Percentiles rank a stretch among this genome's conserved stretches.
These are phyloP conservation scores for Drosophila neocordata DNA, from an alignment of 1,140 invertebrate genomes.

Conservation along the genomic window DNA sequence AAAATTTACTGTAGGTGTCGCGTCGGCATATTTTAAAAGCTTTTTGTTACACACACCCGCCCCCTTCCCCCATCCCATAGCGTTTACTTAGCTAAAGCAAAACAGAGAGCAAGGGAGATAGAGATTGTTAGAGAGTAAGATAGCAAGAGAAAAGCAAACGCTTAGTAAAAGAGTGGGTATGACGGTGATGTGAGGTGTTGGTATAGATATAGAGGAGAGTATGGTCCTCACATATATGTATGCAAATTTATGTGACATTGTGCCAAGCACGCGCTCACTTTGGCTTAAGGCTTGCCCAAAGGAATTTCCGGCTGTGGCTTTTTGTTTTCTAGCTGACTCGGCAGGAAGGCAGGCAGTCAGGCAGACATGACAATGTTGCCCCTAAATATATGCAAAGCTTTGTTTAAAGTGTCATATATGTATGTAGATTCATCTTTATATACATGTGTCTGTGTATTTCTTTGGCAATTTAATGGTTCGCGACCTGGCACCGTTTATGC, in stretches of 20 bases:
- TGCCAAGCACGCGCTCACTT: slow-evolving; percentile 71
- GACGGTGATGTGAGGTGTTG: background rate
- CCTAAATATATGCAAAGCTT: slow-evolving; percentile 76
- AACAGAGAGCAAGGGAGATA: slow-evolving; percentile 7
- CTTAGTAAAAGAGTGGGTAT: background rate
- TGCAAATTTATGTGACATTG: slow-evolving; percentile 79
- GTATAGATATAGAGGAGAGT: slow-evolving; percentile 3
- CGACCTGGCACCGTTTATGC: slow-evolving; percentile 72
- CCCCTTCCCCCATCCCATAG: background rate
- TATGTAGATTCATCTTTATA: background rate
- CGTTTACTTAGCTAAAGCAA: slow-evolving; percentile 69
- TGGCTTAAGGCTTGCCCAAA: slow-evolving; percentile 74
- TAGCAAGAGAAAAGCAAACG: no score
- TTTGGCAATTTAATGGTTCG: slow-evolving; percentile 71
- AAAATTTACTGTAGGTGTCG: slow-evolving; percentile 81
- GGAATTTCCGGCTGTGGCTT: slow-evolving; percentile 75
- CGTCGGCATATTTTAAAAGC: slow-evolving; percentile 82
- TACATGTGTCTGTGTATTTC: slow-evolving; percentile 18
- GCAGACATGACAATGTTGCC: slow-evolving; percentile 35
- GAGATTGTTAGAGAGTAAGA: slow-evolving; percentile 7
- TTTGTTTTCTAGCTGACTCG: slow-evolving; percentile 80
- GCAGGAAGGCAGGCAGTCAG: slow-evolving; percentile 36
- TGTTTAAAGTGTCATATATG: slow-evolving; percentile 68
- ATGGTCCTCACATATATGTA: slow-evolving; percentile 62
- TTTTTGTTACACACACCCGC: slow-evolving; percentile 64